Conservation (phyloP, 2,113 vertebrate genomes). For the Actenoides lindsayi region DNA sequence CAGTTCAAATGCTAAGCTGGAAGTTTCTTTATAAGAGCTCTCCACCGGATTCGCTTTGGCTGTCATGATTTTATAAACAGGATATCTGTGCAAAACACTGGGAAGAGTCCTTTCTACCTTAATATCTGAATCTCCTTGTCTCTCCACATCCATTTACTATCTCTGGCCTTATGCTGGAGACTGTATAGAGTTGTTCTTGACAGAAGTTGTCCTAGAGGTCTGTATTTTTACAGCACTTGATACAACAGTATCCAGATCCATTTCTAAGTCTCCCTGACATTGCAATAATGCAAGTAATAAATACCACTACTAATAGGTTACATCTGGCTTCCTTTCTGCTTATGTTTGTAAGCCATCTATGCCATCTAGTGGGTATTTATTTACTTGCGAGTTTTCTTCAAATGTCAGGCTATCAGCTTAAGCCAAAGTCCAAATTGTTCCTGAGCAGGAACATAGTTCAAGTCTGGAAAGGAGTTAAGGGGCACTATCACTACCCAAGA, state of each 20-base stretch:
- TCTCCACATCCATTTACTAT: not conserved
- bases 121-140: not conserved
- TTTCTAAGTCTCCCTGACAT: not conserved
- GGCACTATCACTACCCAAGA: not conserved
- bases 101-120: not conserved
- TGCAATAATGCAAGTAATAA: not conserved
- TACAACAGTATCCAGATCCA: not conserved
- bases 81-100: not conserved
- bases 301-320: not conserved
- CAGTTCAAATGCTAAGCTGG: not conserved
- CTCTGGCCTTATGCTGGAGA: not conserved
- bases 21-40: not conserved
- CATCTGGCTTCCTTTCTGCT: not conserved
- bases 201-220: not conserved
- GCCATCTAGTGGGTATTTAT: constrained; percentile 49
- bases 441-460: not conserved
- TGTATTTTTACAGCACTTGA: not conserved
- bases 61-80: not conserved
- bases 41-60: not conserved
- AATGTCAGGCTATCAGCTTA: not conserved
- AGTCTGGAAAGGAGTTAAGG: not conserved
- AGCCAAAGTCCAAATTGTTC: not conserved
- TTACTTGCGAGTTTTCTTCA: not conserved
- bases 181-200: not conserved
- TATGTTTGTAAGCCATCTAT: not conserved